A percentile compares a stretch with the other conserved stretches of the same genome.
phyloP scores from a whole-genome alignment of 2,797 vertebrate genomes.

The Sebastes matsubarae region DNA sequence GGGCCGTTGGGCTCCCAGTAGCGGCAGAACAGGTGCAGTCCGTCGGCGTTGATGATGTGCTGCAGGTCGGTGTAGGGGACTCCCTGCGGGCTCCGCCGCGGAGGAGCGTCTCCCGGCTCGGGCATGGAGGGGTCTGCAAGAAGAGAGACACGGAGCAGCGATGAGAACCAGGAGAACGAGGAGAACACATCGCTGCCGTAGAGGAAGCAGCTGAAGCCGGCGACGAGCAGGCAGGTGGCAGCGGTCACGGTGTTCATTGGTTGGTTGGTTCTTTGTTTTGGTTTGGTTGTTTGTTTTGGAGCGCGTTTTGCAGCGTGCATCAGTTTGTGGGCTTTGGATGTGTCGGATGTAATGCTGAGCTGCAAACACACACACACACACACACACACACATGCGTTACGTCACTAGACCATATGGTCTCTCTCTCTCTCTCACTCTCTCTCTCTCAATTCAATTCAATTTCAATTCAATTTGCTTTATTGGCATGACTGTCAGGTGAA shows the following conservation, averaged over 20 bases:
- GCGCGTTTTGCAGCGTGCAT: not conserved
- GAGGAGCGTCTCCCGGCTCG: slow-evolving; percentile 86
- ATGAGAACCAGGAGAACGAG: slow-evolving; percentile 37
- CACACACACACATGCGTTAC: slow-evolving; percentile 34
- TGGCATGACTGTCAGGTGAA: too few relatives aligned
- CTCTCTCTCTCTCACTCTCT: not conserved
- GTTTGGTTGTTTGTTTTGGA: not conserved
- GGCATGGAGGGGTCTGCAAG: slow-evolving; percentile 86
- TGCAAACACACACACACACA: not conserved
- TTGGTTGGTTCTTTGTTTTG: too few relatives aligned
- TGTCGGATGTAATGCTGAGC: slow-evolving; percentile 4
- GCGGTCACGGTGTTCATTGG: slow-evolving; percentile 64
- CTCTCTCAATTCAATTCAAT: too few relatives aligned
- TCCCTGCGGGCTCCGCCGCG: slow-evolving; percentile 87
- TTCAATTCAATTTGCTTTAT: too few relatives aligned
- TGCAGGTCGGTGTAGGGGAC: slow-evolving; percentile 86
- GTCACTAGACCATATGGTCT: slow-evolving; percentile 61
- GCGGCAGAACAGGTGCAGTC: slow-evolving; percentile 93
- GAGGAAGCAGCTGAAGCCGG: slow-evolving; percentile 66
- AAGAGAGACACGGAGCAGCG: slow-evolving; percentile 69
- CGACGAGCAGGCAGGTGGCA: slow-evolving; percentile 72
- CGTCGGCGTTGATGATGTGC: slow-evolving; percentile 93
- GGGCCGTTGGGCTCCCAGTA: slow-evolving; percentile 89
- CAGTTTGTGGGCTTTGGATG: not conserved
- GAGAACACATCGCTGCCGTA: slow-evolving; percentile 69